Evolutionary conservation across 2,888 invertebrate genomes (phyloP).

Genomic region (Hyposoter didymator): DNA sequence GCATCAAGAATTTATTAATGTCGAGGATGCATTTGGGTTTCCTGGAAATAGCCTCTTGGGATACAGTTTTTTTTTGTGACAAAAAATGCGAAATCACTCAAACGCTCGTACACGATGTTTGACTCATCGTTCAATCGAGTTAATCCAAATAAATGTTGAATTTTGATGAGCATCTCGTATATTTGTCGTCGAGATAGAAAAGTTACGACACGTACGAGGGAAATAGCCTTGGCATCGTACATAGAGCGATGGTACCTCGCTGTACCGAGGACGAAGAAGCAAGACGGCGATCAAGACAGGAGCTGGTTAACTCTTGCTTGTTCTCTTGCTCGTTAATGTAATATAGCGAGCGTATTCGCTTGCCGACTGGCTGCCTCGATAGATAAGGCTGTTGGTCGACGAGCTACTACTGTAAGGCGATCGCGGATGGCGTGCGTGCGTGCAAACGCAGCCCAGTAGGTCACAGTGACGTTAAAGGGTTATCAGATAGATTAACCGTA

Average conservation of each 20-base stretch:
- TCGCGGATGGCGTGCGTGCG: constrained; percentile 72
- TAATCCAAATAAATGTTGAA: background rate
- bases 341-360: constrained; percentile 44
- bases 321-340: constrained; percentile 48
- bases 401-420: constrained; percentile 40
- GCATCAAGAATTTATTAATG: constrained; percentile 7
- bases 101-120: background rate
- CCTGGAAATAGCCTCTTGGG: background rate
- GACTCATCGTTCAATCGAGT: background rate
- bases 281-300: constrained; percentile 74
- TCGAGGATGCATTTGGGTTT: background rate
- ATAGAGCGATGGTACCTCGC: constrained; percentile 72
- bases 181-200: background rate
- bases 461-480: constrained; percentile 77
- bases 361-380: constrained; percentile 54
- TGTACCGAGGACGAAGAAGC: constrained; percentile 73
- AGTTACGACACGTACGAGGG: constrained; percentile 51
- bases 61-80: background rate
- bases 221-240: constrained; percentile 56
- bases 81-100: background rate
- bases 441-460: constrained; percentile 77
- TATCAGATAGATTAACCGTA: constrained; percentile 75
- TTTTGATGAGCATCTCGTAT: background rate
- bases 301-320: constrained; percentile 53
- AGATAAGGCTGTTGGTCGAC: constrained; percentile 58